phyloP scores from a whole-genome alignment of 23 tunicate genomes.

The Oikopleura albicans region DNA sequence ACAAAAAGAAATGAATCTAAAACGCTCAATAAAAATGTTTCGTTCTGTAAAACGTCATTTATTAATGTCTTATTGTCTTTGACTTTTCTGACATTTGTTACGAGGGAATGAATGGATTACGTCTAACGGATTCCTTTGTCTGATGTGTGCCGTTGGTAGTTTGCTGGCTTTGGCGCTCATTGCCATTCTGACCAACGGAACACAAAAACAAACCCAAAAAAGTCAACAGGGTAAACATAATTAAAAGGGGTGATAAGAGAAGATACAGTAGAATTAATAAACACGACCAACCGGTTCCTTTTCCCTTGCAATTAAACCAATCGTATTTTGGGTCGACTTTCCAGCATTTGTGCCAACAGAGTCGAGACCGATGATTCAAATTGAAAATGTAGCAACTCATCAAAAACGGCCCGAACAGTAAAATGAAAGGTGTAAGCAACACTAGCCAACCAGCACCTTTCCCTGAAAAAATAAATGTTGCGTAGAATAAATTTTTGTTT shows the following conservation, averaged over 20 bases:
- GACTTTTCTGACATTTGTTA: no score
- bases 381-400: slow-evolving; percentile 12
- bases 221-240: neutral
- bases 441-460: slow-evolving; percentile 10
- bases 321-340: slow-evolving; percentile 8
- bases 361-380: neutral
- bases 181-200: neutral
- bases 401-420: slow-evolving; percentile 16
- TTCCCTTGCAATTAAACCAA: slow-evolving; percentile 13
- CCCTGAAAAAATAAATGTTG: neutral
- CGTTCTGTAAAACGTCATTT: no score
- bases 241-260: neutral
- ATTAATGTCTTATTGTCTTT: no score
- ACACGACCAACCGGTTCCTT: neutral
- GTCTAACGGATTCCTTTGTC: no score
- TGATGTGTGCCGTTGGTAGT: no score
- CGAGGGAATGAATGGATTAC: no score
- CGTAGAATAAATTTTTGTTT: no score
- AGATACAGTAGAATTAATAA: neutral
- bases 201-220: neutral
- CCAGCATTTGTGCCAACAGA: slow-evolving; percentile 15
- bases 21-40: no score
- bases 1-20: no score
- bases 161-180: no score
- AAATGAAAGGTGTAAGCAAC: neutral